Evolutionary conservation across 1,140 invertebrate genomes (phyloP).

Genomic region (Rhizoglyphus robini): DNA sequence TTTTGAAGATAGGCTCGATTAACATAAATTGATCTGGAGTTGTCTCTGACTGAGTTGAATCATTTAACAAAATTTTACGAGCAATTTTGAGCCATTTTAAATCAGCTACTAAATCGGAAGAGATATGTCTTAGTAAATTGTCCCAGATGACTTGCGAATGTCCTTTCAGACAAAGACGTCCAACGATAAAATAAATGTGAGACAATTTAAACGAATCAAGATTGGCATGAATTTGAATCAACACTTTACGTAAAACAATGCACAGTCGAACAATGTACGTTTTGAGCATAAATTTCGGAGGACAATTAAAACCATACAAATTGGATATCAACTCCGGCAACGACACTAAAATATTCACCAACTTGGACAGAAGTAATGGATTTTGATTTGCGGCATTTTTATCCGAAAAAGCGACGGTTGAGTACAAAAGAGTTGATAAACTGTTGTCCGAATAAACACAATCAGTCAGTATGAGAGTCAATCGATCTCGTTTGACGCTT

Average conservation of each 20-base stretch:
- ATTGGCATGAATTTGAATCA: neutral
- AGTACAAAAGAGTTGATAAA: neutral
- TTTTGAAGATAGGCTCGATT: slow-evolving; percentile 10
- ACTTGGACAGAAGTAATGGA: neutral
- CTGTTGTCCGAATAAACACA: neutral
- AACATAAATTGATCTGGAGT: neutral
- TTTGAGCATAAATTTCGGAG: neutral
- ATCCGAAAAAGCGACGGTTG: neutral
- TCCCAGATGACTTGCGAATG: neutral
- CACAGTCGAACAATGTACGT: neutral
- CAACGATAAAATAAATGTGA: neutral
- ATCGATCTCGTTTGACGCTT: neutral
- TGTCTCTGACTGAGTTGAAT: neutral
- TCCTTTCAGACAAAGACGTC: neutral
- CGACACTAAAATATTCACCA: neutral
- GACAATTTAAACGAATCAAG: neutral
- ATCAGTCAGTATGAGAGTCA: neutral
- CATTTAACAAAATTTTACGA: neutral
- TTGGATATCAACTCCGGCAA: slow-evolving; percentile 2
- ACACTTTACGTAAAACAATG: neutral
- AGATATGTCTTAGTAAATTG: neutral
- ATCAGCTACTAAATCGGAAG: neutral
- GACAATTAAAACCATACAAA: neutral
- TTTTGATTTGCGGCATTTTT: neutral
- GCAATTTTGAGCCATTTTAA: neutral